These are phyloP conservation scores for Teleiodes luculella DNA, from an alignment of 2,888 invertebrate species.

Conservation along the genomic window DNA sequence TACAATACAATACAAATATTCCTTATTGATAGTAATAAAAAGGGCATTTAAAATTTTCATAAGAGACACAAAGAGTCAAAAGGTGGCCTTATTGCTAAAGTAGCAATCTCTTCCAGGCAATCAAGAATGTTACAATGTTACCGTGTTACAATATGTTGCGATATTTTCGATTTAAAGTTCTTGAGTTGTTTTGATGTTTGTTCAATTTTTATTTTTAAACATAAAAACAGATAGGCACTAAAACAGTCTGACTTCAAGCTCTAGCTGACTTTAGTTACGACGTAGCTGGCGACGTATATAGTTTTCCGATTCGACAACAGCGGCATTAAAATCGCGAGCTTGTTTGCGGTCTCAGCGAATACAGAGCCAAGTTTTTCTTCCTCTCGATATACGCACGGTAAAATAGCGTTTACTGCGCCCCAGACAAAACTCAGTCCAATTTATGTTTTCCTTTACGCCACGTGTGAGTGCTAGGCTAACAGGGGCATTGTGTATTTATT, in stretches of 20 bases:
- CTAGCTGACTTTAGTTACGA: neutral
- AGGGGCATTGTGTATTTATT: neutral
- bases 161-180: neutral
- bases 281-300: neutral
- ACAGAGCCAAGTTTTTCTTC: neutral
- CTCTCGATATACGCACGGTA: neutral
- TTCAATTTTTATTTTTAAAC: neutral
- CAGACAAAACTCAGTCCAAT: neutral
- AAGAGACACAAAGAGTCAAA: no score
- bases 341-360: constrained; percentile 1
- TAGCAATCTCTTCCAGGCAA: no score
- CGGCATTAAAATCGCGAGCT: neutral
- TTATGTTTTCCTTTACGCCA: neutral
- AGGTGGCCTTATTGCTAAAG: no score
- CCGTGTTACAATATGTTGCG: neutral
- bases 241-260: neutral
- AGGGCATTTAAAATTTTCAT: no score
- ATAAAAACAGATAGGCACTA: neutral
- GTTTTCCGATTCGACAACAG: constrained; percentile 3
- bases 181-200: neutral
- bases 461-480: neutral
- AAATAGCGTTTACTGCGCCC: neutral
- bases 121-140: no score
- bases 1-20: no score
- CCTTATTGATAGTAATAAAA: no score